These are phyloP conservation scores for Acleris laterana DNA, from an alignment of 2,888 invertebrate species.

Conservation along the genomic window DNA sequence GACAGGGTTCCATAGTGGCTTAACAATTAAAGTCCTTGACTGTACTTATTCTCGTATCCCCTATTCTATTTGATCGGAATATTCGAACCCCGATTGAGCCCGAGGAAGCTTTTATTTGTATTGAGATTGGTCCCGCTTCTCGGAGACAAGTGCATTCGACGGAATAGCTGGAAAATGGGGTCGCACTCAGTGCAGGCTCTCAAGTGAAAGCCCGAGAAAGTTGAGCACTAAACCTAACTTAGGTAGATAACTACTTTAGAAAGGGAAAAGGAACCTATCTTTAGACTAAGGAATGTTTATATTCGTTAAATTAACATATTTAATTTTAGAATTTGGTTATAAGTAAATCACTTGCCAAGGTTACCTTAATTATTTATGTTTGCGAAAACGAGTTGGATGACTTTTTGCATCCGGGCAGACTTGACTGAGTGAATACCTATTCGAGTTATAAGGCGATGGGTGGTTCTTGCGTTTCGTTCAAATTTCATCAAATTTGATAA, in stretches of 20 bases:
- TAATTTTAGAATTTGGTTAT: not conserved
- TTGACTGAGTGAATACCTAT: slow-evolving; percentile 6
- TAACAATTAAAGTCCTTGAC: too few relatives aligned
- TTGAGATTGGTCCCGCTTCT: slow-evolving; percentile 27
- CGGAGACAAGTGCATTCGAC: slow-evolving; percentile 25
- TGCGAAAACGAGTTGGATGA: slow-evolving; percentile 3
- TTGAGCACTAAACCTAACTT: slow-evolving; percentile 20
- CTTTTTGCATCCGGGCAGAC: slow-evolving; percentile 9
- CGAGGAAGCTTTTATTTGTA: slow-evolving; percentile 29
- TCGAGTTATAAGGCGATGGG: not conserved
- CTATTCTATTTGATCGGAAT: slow-evolving; percentile 13
- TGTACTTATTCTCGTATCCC: not conserved
- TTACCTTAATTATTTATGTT: not conserved
- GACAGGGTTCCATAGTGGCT: too few relatives aligned
- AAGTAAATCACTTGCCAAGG: slow-evolving; percentile 11
- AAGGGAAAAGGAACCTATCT: slow-evolving; percentile 20
- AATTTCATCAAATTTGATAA: too few relatives aligned
- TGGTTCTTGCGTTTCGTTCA: too few relatives aligned
- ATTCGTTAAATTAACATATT: not conserved
- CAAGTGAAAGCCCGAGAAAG: slow-evolving; percentile 30
- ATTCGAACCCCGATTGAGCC: slow-evolving; percentile 21
- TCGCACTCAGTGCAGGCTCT: slow-evolving; percentile 24
- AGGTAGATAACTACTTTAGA: slow-evolving; percentile 5
- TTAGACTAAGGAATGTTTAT: not conserved
- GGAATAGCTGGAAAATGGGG: slow-evolving; percentile 17